Percentiles rank a stretch among this genome's conserved stretches.
Conservation (phyloP, 2,797 vertebrate species). For the Crotalus adamanteus region DNA sequence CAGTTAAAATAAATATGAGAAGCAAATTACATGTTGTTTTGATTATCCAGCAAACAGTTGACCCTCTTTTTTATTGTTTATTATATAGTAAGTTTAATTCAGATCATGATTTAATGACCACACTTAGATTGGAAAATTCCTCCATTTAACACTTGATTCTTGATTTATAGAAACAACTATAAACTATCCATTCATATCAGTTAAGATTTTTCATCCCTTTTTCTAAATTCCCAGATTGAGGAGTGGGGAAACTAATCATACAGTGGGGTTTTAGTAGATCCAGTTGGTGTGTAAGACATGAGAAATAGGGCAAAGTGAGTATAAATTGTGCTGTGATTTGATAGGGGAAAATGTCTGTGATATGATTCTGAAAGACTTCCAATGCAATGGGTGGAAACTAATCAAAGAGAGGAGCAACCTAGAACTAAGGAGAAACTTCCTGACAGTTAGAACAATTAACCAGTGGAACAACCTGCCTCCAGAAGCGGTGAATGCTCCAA, state of each 20-base stretch:
- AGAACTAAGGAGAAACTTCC: too few species aligned
- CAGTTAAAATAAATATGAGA: neutral
- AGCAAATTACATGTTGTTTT: neutral
- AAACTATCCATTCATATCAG: neutral
- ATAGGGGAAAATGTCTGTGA: neutral
- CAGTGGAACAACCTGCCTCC: too few species aligned
- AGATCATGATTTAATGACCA: neutral
- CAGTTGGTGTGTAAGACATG: neutral
- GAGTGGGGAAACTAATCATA: neutral
- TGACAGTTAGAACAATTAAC: too few species aligned
- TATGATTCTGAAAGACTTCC: neutral
- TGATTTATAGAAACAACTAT: neutral
- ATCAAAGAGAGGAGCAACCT: too few species aligned
- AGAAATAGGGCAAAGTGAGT: neutral
- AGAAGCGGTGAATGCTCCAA: too few species aligned
- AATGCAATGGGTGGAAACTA: neutral
- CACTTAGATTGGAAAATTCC: neutral
- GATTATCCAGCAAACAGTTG: neutral
- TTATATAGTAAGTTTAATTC: neutral
- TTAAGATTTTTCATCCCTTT: neutral
- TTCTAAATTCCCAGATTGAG: neutral
- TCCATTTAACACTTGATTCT: neutral
- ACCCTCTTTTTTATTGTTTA: neutral
- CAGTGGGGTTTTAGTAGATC: neutral
- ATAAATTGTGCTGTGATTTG: neutral